These are phyloP conservation scores for Azemiops feae DNA, from an alignment of 2,113 vertebrate genomes.

Conservation along the genomic window DNA sequence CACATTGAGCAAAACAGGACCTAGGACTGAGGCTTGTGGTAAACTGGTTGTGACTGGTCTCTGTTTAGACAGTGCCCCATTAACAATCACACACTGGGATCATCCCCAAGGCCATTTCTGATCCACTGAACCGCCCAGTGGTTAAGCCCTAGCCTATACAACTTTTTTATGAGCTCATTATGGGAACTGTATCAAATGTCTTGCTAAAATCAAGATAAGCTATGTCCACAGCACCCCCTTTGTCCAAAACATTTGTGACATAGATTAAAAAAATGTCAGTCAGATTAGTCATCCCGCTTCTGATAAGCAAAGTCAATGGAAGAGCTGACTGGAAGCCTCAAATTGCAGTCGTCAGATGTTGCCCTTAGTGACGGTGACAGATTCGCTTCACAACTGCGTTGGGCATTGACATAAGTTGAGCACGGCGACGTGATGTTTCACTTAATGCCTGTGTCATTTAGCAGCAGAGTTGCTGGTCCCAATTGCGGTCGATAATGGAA, in stretches of 20 bases:
- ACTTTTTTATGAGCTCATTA: background rate
- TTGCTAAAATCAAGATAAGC: background rate
- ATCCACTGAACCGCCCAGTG: background rate
- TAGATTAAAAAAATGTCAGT: background rate
- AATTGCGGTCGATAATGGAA: background rate
- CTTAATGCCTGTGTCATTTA: background rate
- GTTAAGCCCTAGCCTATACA: background rate
- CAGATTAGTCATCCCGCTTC: background rate
- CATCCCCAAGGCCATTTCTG: background rate
- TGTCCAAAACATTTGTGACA: background rate
- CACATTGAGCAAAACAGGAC: too few species aligned
- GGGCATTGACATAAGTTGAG: background rate
- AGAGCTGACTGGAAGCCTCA: background rate
- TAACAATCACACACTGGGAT: background rate
- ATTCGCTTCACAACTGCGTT: background rate
- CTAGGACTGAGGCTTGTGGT: too few species aligned
- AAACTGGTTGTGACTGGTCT: background rate
- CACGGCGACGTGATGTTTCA: background rate
- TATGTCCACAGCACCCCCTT: background rate
- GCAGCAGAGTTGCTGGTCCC: background rate
- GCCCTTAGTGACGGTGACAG: background rate
- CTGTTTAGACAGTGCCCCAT: background rate
- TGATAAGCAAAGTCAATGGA: background rate
- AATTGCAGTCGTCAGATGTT: background rate
- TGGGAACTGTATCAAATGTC: background rate